Evolutionary conservation across 2,888 invertebrate genomes (phyloP).

Genomic region (Hylaea fasciaria): DNA sequence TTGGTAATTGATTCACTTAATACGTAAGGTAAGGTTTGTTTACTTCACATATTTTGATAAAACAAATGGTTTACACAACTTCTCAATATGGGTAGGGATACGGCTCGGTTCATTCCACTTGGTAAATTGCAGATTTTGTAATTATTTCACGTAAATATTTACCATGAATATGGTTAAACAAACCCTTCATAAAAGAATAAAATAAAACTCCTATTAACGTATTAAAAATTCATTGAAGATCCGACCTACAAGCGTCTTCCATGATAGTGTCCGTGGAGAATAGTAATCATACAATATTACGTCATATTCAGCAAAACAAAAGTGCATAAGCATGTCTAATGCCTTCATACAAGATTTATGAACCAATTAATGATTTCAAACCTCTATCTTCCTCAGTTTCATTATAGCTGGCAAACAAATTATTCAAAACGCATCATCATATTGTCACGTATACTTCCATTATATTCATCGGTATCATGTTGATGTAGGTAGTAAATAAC

Average conservation of each 20-base stretch:
- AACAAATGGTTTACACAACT: too few relatives aligned
- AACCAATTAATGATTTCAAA: slow-evolving; percentile 7
- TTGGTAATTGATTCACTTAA: too few relatives aligned
- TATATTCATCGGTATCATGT: slow-evolving; percentile 13
- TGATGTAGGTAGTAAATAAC: background rate
- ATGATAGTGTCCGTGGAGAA: slow-evolving; percentile 26
- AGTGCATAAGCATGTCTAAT: background rate
- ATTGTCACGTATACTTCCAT: slow-evolving; percentile 6
- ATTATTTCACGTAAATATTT: too few relatives aligned
- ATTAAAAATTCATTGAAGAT: slow-evolving; percentile 28
- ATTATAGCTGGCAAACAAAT: slow-evolving; percentile 18
- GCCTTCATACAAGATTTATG: slow-evolving; percentile 17
- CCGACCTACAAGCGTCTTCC: slow-evolving; percentile 22
- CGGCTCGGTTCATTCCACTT: too few relatives aligned
- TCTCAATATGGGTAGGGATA: too few relatives aligned
- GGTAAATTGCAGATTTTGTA: too few relatives aligned
- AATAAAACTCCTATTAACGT: background rate
- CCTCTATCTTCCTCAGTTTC: slow-evolving; percentile 7
- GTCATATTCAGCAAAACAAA: slow-evolving; percentile 23
- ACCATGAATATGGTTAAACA: too few relatives aligned
- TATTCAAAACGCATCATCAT: slow-evolving; percentile 8
- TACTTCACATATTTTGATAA: too few relatives aligned
- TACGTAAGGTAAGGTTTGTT: too few relatives aligned
- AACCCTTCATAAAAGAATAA: background rate
- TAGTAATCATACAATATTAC: slow-evolving; percentile 30